Percentiles rank a stretch among this genome's conserved stretches.
These are phyloP conservation scores for Battus philenor DNA, from an alignment of 1,140 invertebrate species.

Conservation along the genomic window DNA sequence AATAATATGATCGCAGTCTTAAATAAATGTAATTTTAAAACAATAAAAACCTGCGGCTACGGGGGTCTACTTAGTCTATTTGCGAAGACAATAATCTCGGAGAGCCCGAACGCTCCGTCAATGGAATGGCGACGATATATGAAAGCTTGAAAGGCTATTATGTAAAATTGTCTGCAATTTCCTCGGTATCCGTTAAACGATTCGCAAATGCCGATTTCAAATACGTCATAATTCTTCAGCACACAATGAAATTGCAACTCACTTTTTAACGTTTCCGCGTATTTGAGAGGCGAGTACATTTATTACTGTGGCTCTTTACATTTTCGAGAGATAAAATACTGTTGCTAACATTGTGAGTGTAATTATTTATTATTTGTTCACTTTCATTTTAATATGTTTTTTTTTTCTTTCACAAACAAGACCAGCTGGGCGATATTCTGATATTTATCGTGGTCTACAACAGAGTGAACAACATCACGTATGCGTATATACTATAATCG, in stretches of 20 bases:
- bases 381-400: too few relatives aligned
- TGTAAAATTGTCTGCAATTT: conserved; percentile 69
- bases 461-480: too few relatives aligned
- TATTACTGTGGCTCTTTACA: conserved; percentile 10
- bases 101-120: conserved; percentile 29
- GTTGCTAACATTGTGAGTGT: conserved; percentile 7
- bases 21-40: neutral
- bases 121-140: conserved; percentile 30
- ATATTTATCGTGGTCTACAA: too few relatives aligned
- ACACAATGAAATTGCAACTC: conserved; percentile 69
- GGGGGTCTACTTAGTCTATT: conserved; percentile 14
- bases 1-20: too few relatives aligned
- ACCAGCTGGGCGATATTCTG: too few relatives aligned
- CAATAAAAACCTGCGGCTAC: neutral
- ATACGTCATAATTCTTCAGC: conserved; percentile 70
- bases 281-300: conserved; percentile 29
- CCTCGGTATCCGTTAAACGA: conserved; percentile 62
- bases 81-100: conserved; percentile 23
- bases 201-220: conserved; percentile 67
- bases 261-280: conserved; percentile 54
- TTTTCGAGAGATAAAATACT: conserved; percentile 10
- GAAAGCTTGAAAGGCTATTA: conserved; percentile 54
- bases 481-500: too few relatives aligned
- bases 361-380: too few relatives aligned
- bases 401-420: too few relatives aligned